Conservation (phyloP, 2,797 vertebrate species). For the Tenualosa thibaudeaui region DNA sequence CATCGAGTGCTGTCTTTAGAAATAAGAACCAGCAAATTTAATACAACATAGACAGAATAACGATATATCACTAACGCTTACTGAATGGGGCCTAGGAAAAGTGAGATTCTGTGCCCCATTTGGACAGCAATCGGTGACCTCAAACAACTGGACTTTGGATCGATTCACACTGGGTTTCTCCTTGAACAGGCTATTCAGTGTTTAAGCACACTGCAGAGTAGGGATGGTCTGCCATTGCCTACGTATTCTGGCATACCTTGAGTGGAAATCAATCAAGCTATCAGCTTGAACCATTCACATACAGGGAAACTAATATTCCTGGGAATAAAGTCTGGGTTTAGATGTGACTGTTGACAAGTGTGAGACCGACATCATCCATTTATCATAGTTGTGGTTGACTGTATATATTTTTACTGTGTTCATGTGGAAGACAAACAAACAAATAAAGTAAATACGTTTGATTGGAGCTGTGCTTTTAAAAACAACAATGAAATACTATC, state of each 20-base stretch:
- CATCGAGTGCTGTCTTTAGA: too few species aligned
- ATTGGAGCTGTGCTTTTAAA: too few species aligned
- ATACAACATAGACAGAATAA: too few species aligned
- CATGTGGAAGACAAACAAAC: neutral
- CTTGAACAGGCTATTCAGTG: too few species aligned
- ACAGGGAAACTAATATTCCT: neutral
- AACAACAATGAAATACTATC: conserved; percentile 2
- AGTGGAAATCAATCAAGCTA: neutral
- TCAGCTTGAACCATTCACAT: neutral
- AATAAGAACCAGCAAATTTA: too few species aligned
- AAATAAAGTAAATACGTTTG: neutral
- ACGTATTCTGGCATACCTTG: neutral
- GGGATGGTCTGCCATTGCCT: neutral
- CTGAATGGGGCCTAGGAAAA: too few species aligned
- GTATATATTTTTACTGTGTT: neutral
- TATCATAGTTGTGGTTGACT: neutral
- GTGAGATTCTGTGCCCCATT: too few species aligned
- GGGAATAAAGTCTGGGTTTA: neutral
- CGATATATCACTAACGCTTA: too few species aligned
- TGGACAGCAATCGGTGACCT: too few species aligned
- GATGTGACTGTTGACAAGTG: neutral
- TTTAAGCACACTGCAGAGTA: neutral
- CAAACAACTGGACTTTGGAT: too few species aligned
- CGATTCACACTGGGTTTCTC: too few species aligned
- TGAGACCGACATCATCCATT: neutral